A percentile compares a stretch with the other conserved stretches of the same genome.
phyloP scores from a whole-genome alignment of 2,888 invertebrate genomes.

The Reticulitermes lucifugus region DNA sequence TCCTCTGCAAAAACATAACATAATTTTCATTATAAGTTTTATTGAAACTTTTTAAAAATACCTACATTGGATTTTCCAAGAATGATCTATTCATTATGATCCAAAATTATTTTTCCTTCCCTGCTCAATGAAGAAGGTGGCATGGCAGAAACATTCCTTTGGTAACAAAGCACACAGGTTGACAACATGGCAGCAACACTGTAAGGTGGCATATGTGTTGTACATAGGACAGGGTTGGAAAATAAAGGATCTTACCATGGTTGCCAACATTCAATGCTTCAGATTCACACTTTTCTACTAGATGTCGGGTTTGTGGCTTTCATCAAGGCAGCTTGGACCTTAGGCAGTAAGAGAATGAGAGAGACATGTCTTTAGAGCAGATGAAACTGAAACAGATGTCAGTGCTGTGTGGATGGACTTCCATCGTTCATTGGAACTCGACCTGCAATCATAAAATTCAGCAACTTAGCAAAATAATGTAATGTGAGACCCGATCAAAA shows the following conservation, averaged over 20 bases:
- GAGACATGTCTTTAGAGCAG: conserved; percentile 30
- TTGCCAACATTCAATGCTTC: conserved; percentile 7
- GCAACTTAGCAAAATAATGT: too few species aligned
- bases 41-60: background rate
- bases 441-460: conserved; percentile 22
- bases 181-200: background rate
- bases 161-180: conserved; percentile 20
- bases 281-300: background rate
- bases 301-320: too few species aligned
- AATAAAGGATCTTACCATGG: conserved; percentile 22
- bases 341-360: conserved; percentile 34
- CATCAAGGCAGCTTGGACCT: conserved; percentile 25
- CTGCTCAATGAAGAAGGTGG: background rate
- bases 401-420: conserved; percentile 47
- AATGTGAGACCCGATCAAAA: too few species aligned
- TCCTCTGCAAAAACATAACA: background rate
- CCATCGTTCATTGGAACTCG: conserved; percentile 32
- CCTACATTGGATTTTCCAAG: conserved; percentile 16
- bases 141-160: background rate
- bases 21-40: conserved; percentile 3
- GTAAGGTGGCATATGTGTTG: background rate
- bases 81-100: conserved; percentile 12
- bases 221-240: conserved; percentile 14
- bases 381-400: conserved; percentile 44
- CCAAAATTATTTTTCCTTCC: background rate